These are phyloP conservation scores for Cephalophus harveyi DNA, from an alignment of 2,113 vertebrate species.

Conservation along the genomic window DNA sequence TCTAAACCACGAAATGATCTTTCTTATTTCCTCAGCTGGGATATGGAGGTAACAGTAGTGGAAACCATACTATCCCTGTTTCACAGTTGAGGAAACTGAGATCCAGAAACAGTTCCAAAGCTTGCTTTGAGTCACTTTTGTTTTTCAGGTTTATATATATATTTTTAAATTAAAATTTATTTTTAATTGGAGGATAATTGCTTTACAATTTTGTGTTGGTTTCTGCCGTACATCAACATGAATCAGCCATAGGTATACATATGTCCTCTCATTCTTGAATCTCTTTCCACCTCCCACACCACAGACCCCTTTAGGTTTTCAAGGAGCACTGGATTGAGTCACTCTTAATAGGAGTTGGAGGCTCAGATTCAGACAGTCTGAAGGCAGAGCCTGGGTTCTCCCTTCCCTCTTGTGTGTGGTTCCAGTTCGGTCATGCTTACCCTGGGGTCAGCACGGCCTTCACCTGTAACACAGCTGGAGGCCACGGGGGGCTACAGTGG, in stretches of 20 bases:
- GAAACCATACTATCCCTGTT: not conserved
- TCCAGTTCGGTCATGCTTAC: not conserved
- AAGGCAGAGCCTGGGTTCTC: not conserved
- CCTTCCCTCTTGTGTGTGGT: not conserved
- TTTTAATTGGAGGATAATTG: not conserved
- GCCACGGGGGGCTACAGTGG: not conserved
- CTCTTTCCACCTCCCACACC: not conserved
- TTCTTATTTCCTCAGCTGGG: not conserved
- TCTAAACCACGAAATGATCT: not conserved
- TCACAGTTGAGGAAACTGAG: not conserved
- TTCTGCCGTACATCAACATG: not conserved
- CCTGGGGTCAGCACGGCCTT: accelerated
- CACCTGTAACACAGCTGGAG: not conserved
- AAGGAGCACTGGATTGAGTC: not conserved
- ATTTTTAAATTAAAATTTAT: not conserved
- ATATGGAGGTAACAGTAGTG: not conserved
- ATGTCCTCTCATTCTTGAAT: not conserved
- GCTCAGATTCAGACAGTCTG: not conserved
- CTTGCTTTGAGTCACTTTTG: not conserved
- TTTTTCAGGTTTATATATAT: not conserved
- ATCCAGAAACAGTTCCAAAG: not conserved
- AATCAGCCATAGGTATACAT: not conserved
- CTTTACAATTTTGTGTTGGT: not conserved
- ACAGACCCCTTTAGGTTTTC: not conserved
- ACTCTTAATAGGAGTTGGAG: not conserved